These are phyloP conservation scores for Ametastegia equiseti DNA, from an alignment of 2,888 invertebrate genomes.

Conservation along the genomic window DNA sequence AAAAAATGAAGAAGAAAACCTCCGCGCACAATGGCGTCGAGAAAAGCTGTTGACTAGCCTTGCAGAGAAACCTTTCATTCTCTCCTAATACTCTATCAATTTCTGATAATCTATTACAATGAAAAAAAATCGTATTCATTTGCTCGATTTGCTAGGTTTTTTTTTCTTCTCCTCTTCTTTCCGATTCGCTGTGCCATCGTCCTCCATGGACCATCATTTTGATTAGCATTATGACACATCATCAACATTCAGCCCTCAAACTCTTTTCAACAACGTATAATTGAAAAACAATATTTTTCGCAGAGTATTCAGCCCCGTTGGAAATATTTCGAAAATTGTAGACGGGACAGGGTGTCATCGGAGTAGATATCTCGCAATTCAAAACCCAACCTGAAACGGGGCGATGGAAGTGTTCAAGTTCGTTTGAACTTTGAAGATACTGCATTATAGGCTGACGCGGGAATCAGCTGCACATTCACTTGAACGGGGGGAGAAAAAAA, in stretches of 20 bases:
- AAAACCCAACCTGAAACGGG: neutral
- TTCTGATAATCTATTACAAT: conserved; percentile 27
- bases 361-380: no score
- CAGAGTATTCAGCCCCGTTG: no score
- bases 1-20: conserved; percentile 2
- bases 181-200: neutral
- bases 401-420: neutral
- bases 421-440: neutral
- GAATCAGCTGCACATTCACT: conserved; percentile 57
- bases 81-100: conserved; percentile 35
- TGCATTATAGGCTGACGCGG: conserved; percentile 26
- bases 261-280: no score
- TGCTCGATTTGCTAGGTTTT: neutral
- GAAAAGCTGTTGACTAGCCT: conserved; percentile 46
- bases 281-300: no score
- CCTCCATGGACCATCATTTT: neutral
- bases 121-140: neutral
- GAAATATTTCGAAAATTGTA: no score
- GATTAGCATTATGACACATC: neutral
- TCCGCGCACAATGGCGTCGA: neutral
- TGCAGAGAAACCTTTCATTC: conserved; percentile 44
- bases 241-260: no score
- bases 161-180: no score
- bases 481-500: conserved; percentile 68
- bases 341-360: no score